Percentiles rank a stretch among this genome's conserved stretches.
These are phyloP conservation scores for Drosophila nigrodunni DNA, from an alignment of 1,140 invertebrate genomes.

Conservation along the genomic window DNA sequence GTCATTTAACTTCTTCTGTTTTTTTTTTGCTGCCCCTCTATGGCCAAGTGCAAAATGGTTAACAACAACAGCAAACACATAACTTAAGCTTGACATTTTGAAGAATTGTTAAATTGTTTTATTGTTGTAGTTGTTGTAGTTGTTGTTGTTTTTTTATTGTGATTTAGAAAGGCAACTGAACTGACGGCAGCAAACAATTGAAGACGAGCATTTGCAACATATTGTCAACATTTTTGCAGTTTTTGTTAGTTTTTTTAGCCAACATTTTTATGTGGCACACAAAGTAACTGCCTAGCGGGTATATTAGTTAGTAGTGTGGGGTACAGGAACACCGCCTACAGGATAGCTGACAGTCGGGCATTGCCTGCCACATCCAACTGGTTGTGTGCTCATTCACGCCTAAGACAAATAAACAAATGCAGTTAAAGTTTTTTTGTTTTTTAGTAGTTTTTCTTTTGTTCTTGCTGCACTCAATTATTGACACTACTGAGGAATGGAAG, in stretches of 20 bases:
- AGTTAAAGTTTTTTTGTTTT: constrained; percentile 23
- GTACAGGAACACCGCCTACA: background rate
- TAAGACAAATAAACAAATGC: constrained; percentile 16
- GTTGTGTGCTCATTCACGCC: constrained; percentile 40
- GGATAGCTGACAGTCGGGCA: background rate
- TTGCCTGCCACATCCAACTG: background rate
- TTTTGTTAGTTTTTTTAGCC: constrained; percentile 1
- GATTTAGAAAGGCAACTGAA: constrained; percentile 53
- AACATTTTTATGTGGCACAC: constrained; percentile 15
- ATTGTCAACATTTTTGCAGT: constrained; percentile 39
- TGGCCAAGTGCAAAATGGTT: constrained; percentile 61
- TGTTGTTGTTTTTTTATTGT: constrained; percentile 26
- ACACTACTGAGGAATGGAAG: background rate
- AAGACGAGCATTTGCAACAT: constrained; percentile 38
- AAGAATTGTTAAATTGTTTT: constrained; percentile 33
- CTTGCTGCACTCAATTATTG: constrained; percentile 14
- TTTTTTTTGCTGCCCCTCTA: background rate
- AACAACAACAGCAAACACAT: constrained; percentile 20
- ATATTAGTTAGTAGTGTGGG: background rate
- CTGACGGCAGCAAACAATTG: constrained; percentile 35
- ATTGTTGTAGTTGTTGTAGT: background rate
- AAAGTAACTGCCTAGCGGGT: background rate
- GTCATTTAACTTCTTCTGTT: constrained; percentile 33
- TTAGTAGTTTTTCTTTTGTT: constrained; percentile 26
- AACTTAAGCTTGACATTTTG: constrained; percentile 67